Evolutionary conservation across 2,888 invertebrate genomes (phyloP).

Genomic region (Lasioglossum figueresi): DNA sequence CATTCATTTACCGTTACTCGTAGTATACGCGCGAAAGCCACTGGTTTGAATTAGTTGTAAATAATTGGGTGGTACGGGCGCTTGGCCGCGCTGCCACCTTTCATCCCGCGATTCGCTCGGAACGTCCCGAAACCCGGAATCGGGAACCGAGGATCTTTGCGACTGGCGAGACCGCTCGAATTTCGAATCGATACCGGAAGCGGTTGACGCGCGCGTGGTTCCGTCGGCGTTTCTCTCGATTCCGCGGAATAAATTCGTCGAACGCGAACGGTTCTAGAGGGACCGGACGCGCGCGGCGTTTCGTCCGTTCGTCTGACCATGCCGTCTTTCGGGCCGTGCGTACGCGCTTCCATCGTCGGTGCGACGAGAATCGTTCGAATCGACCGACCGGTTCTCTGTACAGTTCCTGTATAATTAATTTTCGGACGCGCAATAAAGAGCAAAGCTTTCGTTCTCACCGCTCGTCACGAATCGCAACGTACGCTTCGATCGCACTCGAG

Average conservation of each 20-base stretch:
- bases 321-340: background rate
- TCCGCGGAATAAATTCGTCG: background rate
- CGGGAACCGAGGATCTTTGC: background rate
- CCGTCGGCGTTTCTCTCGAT: background rate
- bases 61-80: constrained; percentile 45
- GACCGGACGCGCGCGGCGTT: background rate
- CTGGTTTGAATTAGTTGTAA: constrained; percentile 64
- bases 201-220: background rate
- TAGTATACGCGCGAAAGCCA: constrained; percentile 42
- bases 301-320: background rate
- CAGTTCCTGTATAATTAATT: constrained; percentile 71
- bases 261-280: background rate
- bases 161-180: background rate
- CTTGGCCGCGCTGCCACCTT: background rate
- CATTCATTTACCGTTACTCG: background rate
- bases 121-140: background rate
- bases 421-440: constrained; percentile 64
- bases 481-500: background rate
- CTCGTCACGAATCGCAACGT: constrained; percentile 22
- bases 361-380: constrained; percentile 19
- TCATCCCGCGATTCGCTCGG: background rate
- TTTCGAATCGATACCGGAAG: background rate
- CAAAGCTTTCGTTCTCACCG: constrained; percentile 58
- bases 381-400: constrained; percentile 54
- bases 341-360: background rate